phyloP scores from a whole-genome alignment of 2,113 vertebrate species.

The Scalopus aquaticus region DNA sequence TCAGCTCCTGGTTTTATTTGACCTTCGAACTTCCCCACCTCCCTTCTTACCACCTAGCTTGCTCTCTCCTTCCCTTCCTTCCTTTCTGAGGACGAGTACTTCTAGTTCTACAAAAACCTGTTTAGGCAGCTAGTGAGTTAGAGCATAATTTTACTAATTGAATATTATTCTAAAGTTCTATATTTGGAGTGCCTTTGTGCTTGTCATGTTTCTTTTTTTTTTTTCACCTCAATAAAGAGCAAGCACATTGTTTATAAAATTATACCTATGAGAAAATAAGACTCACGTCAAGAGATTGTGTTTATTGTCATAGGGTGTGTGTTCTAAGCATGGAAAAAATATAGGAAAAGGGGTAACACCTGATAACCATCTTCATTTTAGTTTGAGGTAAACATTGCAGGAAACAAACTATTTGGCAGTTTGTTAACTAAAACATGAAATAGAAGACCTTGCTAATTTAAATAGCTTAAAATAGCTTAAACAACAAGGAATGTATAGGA shows the following conservation, averaged over 20 bases:
- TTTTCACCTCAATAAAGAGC: constrained; percentile 14
- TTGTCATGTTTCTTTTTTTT: constrained; percentile 5
- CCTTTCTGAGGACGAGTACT: not conserved
- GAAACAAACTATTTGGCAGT: not conserved
- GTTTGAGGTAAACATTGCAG: not conserved
- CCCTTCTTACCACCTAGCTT: not conserved
- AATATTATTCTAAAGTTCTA: not conserved
- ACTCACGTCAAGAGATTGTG: not conserved
- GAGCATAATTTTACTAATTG: not conserved
- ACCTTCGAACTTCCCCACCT: not conserved
- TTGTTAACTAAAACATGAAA: not conserved
- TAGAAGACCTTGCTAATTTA: not conserved
- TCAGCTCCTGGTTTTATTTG: not conserved
- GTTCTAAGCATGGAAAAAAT: not conserved
- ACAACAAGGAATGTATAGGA: not conserved
- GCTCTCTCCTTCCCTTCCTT: not conserved
- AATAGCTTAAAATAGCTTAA: not conserved
- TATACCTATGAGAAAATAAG: not conserved
- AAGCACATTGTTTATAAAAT: not conserved
- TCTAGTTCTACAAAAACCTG: not conserved
- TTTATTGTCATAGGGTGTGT: not conserved
- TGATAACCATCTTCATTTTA: not conserved
- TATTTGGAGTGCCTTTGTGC: not conserved
- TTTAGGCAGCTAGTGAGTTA: not conserved
- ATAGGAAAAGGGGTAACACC: not conserved